Evolutionary conservation across 2,113 vertebrate species (phyloP), one percentile per base, ranked within the genome.

Genomic region (Gila orcuttii): DNA sequence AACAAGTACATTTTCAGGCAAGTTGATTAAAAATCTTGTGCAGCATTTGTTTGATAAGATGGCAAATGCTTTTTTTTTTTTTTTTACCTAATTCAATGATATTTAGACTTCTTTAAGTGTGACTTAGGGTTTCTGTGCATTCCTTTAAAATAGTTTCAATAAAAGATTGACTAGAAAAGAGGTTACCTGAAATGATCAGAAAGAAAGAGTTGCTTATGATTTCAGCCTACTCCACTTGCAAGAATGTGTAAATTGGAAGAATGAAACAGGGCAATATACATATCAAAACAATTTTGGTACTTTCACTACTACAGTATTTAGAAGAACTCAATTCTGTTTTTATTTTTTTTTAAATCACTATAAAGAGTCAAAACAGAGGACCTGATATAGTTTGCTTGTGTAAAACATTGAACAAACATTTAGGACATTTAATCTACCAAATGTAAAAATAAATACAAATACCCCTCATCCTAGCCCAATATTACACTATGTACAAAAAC

Each of bases 401-500:
- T 45, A 73, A 73, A 23, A 73, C n/a, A 45, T n/a, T 73, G 33
- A 71, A 11, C 21, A 71, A 71, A 71, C 33, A 71, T 39, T 7
- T 36, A 33, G 19, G 1, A 71, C 33, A 71, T 39, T 71, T 36
- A 71, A 39, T 71, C 33, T 71, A 0, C 31, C 68, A 71, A 71
- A 71, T 42, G 33, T 71, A 39, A 21, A 39, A 71, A 71, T 71
- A 39, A 11, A 36, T 85, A 73, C 66, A 87, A 87, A 86, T 55
- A 64, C 78, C 62, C 79, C 79, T 42, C 6, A 73, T 47, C 31
- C 21, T 60, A 31, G 2, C 21, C 28, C 4, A 47, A 74, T 47
- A 57, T 23, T 19, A 42, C 42, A 87, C 64, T 80, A 59, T 60
- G 86, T 75, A 90, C 87, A 86, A 60, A 75, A 84, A 80, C 64